Base-by-base conservation (phyloP, 2,113 vertebrate species). In the Lepus americanus region DNA sequence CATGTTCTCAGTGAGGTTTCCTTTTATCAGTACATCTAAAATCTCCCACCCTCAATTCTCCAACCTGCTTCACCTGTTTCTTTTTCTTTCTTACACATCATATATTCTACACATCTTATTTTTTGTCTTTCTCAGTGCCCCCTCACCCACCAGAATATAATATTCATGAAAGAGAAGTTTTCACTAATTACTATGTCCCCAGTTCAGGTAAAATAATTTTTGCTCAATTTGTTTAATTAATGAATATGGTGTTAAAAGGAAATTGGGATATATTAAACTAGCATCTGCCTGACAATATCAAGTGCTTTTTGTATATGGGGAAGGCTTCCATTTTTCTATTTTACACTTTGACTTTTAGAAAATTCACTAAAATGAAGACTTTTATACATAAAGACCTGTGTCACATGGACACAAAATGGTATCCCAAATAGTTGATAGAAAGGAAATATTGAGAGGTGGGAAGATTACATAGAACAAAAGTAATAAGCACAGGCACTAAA, bases 311-410 rank as follows among this genome's bases (percentile, higher is more conserved):
- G 1, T 11, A 49, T 25, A 20, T 10, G n/a, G 3, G 5, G 25
- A 5, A 39, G 25, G 17, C 8, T 83, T 67, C 16, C 7, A 36
- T 19, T 6, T 61, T 53, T 63, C 29, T 27, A 9, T 63, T 74
- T 81, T n/a, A 17, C 66, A 59, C 16, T 39, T 76, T 72, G 16
- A 87, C 4, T 33, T 73, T 13, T 33, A 11, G 84, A 27, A 59
- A 49, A 25, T 80, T 95, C 49, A 87, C 20, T 90, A 25, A 77
- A 69, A 17, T 84, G 19, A 80, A 19, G 23, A 31, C 13, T 55
- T 33, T n/a, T 81, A 87, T 39, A 8, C 20, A 76, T 64, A 53
- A 90, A 27, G 0, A 31, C 1, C 72, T 44, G 36, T 79, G 27
- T 72, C 8, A 33, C 33, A 12, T 83, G 31, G 39, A 44, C 25